Conservation (phyloP, 2,113 vertebrate species). For the Platycercus adscitus region DNA sequence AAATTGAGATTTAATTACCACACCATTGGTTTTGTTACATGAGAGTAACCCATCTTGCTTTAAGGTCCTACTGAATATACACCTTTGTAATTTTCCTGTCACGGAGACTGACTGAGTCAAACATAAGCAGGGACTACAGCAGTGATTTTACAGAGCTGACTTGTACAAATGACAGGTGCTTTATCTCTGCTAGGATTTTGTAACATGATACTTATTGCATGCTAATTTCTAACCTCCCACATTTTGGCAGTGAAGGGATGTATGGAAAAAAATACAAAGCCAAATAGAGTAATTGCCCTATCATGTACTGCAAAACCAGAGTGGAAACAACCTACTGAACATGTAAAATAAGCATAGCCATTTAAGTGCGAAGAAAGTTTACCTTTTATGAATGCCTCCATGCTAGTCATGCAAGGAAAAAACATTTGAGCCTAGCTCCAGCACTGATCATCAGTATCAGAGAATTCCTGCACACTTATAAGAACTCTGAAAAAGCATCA, state of each 20-base stretch:
- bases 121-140: neutral
- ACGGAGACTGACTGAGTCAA: neutral
- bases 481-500: neutral
- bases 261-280: neutral
- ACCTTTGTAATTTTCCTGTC: neutral
- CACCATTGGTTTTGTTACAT: neutral
- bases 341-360: neutral
- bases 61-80: neutral
- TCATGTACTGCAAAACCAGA: neutral
- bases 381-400: neutral
- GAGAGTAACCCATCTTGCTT: neutral
- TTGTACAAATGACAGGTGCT: neutral
- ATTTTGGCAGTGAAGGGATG: neutral
- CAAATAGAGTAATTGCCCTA: neutral
- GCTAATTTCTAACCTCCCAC: conserved; percentile 1
- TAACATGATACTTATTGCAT: neutral
- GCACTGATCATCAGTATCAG: neutral
- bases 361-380: neutral
- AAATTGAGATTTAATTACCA: neutral
- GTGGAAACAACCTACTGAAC: neutral
- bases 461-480: neutral
- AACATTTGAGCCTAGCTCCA: neutral
- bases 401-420: neutral
- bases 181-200: conserved; percentile 13
- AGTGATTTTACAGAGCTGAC: neutral